Evolutionary conservation across 2,113 vertebrate species (phyloP).

Genomic region (Ovis canadensis): DNA sequence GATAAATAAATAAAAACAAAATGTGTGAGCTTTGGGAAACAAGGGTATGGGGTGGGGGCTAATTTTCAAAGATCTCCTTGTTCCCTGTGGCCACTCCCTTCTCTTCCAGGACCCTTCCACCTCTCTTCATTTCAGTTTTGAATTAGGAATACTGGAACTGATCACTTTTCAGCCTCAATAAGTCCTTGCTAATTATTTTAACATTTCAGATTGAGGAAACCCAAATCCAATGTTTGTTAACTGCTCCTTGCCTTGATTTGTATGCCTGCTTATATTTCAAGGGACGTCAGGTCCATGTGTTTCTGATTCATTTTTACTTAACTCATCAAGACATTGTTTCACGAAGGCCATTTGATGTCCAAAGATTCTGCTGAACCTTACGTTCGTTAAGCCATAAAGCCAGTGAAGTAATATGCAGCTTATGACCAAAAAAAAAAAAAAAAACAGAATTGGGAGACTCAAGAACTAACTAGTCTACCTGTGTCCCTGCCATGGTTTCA

Average conservation of each 20-base stretch:
- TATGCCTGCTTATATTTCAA: constrained; percentile 72
- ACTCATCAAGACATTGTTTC: constrained; percentile 74
- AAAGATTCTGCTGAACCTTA: constrained; percentile 59
- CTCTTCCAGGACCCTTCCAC: constrained; percentile 21
- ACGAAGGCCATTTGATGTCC: constrained; percentile 72
- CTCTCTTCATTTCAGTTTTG: constrained; percentile 52
- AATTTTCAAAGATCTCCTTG: constrained; percentile 8
- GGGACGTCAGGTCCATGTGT: constrained; percentile 71
- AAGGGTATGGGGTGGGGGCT: neutral
- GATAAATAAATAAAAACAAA: constrained; percentile 34
- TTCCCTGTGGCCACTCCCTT: neutral
- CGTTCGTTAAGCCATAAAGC: constrained; percentile 29
- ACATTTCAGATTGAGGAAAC: constrained; percentile 74
- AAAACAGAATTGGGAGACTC: neutral
- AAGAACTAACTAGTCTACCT: neutral
- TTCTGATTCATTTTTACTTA: constrained; percentile 73
- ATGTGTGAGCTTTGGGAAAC: neutral
- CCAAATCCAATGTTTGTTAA: constrained; percentile 68
- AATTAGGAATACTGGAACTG: constrained; percentile 68
- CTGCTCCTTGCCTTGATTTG: constrained; percentile 70
- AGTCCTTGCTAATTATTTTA: constrained; percentile 76
- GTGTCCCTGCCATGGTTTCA: neutral
- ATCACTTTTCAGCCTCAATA: constrained; percentile 72
- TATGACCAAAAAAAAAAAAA: neutral
- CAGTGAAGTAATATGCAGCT: neutral